A percentile compares a stretch with the other conserved stretches of the same genome.
Evolutionary conservation across 2,797 vertebrate genomes (phyloP).

Genomic region (Sebastes hubbsi): DNA sequence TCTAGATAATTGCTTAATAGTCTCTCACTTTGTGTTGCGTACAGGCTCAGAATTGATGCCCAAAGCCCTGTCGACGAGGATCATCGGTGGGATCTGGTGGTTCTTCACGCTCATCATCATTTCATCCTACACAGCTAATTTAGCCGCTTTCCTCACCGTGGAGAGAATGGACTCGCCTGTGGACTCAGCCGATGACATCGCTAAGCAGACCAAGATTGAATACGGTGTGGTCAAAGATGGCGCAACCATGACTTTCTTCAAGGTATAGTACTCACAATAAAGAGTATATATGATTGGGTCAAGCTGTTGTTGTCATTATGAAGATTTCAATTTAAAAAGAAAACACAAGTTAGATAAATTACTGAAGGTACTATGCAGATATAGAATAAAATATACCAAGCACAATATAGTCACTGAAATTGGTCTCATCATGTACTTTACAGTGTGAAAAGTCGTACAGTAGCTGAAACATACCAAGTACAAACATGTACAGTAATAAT

Average conservation of each 20-base stretch:
- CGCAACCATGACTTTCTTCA: constrained; percentile 98
- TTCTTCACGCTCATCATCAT: constrained; percentile 99
- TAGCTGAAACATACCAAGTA: neutral
- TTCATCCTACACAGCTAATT: constrained; percentile 97
- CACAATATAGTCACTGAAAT: neutral
- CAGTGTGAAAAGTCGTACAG: neutral
- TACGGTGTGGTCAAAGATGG: constrained; percentile 97
- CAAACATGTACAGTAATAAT: neutral
- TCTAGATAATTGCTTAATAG: constrained; percentile 17
- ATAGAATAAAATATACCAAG: neutral
- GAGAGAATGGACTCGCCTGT: constrained; percentile 98
- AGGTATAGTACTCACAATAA: constrained; percentile 80
- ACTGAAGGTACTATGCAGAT: neutral
- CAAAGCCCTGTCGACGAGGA: constrained; percentile 97
- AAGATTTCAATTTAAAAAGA: neutral
- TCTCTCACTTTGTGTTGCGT: constrained; percentile 15
- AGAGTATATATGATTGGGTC: neutral
- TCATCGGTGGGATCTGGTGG: constrained; percentile 99
- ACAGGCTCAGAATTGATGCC: constrained; percentile 99
- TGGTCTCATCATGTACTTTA: neutral
- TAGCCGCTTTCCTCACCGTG: constrained; percentile 96
- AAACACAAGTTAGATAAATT: neutral
- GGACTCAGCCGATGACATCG: constrained; percentile 96
- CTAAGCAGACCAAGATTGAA: constrained; percentile 98
- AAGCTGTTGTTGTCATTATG: neutral